Evolutionary conservation across 1,140 invertebrate genomes (phyloP).

Genomic region (Pogonomyrmex barbatus): DNA sequence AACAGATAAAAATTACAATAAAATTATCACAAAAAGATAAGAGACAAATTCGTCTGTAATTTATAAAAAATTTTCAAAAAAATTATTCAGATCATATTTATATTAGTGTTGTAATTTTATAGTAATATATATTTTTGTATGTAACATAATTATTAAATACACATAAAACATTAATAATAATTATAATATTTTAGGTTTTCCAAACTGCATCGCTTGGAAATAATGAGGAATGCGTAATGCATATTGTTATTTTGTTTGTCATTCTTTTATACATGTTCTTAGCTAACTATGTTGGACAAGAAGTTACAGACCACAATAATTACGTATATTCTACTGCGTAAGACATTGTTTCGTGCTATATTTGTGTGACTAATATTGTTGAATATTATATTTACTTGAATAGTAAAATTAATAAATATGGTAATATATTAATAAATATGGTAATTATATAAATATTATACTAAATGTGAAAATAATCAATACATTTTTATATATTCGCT

Average conservation of each 20-base stretch:
- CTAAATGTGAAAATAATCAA: too few species aligned
- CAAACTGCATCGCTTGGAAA: not conserved
- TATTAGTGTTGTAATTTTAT: not conserved
- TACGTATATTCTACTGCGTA: too few species aligned
- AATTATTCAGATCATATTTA: not conserved
- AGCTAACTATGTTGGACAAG: too few species aligned
- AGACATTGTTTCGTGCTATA: too few species aligned
- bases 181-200: not conserved
- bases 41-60: not conserved
- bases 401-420: not conserved
- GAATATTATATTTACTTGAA: too few species aligned
- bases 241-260: too few species aligned
- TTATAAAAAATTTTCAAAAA: not conserved
- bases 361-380: too few species aligned
- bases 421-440: not conserved
- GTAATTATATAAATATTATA: too few species aligned
- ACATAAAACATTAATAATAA: not conserved
- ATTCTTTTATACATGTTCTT: too few species aligned
- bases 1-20: not conserved
- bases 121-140: not conserved
- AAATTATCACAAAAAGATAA: not conserved
- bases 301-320: too few species aligned
- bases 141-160: not conserved
- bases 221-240: not conserved
- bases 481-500: too few species aligned